Conservation (phyloP, 2,113 vertebrate genomes). For the Prochilodus magdalenae region DNA sequence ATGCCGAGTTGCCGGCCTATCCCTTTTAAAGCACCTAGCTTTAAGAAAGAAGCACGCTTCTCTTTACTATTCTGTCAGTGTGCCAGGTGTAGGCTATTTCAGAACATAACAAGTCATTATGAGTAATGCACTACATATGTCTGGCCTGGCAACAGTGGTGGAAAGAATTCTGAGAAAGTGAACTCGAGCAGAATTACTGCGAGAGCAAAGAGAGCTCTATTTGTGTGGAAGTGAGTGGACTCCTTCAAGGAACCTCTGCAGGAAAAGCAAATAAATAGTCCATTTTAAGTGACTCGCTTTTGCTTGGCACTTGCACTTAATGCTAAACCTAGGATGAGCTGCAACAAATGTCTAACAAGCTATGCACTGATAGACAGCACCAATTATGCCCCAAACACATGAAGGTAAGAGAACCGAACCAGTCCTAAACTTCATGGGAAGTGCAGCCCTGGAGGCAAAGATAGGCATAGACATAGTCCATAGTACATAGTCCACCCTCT, state of each 20-base stretch:
- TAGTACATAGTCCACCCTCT: not conserved
- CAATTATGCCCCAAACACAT: too few species aligned
- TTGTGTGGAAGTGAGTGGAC: not conserved
- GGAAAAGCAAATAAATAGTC: not conserved
- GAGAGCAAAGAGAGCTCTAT: not conserved
- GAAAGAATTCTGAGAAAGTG: slow-evolving; percentile 1
- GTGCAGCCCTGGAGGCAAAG: not conserved
- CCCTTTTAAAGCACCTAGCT: slow-evolving; percentile 9
- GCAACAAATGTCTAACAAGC: not conserved
- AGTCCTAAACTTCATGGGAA: too few species aligned
- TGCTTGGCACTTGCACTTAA: not conserved
- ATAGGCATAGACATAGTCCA: not conserved
- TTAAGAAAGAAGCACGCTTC: slow-evolving; percentile 11
- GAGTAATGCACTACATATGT: slow-evolving; percentile 27
- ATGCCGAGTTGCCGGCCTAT: slow-evolving; percentile 37
- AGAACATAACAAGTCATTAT: slow-evolving; percentile 7
- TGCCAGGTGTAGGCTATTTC: slow-evolving; percentile 14
- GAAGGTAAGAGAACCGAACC: too few species aligned
- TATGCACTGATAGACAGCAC: not conserved
- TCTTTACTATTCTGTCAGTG: not conserved
- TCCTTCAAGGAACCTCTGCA: not conserved
- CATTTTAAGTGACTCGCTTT: not conserved
- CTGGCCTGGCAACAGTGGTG: not conserved
- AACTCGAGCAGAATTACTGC: not conserved
- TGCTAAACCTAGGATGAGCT: not conserved